Evolutionary conservation across 2,113 vertebrate genomes (phyloP).

Genomic region (Syrrhaptes paradoxus): DNA sequence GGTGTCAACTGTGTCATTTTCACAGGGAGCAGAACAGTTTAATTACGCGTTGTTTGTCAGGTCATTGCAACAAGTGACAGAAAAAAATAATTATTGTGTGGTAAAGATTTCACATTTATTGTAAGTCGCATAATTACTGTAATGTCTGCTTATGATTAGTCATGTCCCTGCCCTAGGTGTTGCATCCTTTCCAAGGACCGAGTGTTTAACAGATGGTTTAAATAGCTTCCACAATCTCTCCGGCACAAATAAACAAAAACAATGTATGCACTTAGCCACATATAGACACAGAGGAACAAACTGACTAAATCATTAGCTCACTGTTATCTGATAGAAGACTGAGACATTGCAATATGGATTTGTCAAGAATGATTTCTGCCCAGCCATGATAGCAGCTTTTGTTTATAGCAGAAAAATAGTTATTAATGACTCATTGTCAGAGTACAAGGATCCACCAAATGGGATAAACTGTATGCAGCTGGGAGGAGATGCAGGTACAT

Average conservation of each 20-base stretch:
- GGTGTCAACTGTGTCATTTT: neutral
- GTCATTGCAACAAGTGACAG: slow-evolving; percentile 5
- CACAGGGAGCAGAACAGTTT: neutral
- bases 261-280: neutral
- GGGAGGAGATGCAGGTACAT: neutral
- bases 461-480: neutral
- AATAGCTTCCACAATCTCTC: neutral
- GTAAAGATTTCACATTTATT: neutral
- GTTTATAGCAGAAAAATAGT: neutral
- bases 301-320: neutral
- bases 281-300: neutral
- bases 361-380: slow-evolving; percentile 15
- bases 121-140: neutral
- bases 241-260: neutral
- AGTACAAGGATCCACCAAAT: neutral
- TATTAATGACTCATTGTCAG: slow-evolving; percentile 18
- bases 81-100: neutral
- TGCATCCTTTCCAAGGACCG: neutral
- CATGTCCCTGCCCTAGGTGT: neutral
- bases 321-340: neutral
- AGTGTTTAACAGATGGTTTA: neutral
- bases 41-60: neutral
- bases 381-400: neutral
- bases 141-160: neutral
- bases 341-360: neutral